Conservation (phyloP, 2,888 invertebrate species). For the Stomorhina lunata region DNA sequence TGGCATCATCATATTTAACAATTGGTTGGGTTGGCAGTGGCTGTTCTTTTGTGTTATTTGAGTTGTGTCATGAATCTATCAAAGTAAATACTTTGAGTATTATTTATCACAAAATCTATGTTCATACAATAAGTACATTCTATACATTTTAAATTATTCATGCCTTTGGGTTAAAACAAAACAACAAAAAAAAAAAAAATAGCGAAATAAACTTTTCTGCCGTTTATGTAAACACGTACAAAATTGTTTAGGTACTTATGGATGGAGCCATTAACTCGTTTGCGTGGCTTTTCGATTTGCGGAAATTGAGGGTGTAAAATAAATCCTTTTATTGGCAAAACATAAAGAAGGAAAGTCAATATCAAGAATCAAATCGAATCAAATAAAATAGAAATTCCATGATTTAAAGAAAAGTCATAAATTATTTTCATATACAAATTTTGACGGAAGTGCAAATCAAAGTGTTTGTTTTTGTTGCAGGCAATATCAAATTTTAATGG, state of each 20-base stretch:
- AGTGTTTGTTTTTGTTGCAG: too few relatives aligned
- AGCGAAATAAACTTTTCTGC: neutral
- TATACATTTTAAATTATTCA: constrained; percentile 10
- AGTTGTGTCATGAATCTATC: neutral
- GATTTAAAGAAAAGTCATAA: neutral
- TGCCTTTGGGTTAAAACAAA: too few relatives aligned
- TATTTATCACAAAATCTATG: constrained; percentile 3
- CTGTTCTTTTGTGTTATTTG: too few relatives aligned
- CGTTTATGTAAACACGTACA: neutral
- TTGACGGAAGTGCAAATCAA: too few relatives aligned
- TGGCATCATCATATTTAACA: neutral
- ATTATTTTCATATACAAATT: neutral
- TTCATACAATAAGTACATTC: too few relatives aligned
- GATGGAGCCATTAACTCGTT: neutral
- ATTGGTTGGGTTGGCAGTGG: too few relatives aligned
- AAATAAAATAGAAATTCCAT: neutral
- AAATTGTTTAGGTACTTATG: neutral
- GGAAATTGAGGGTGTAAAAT: neutral
- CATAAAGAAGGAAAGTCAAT: neutral
- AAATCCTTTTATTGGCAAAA: neutral
- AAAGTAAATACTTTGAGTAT: neutral
- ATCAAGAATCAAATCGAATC: neutral
- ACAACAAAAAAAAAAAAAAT: neutral
- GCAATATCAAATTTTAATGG: too few relatives aligned
- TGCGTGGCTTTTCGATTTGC: neutral